Percentiles rank a stretch among this genome's conserved stretches.
phyloP scores from a whole-genome alignment of 2,888 invertebrate species.

The Drosophila longiperda region DNA sequence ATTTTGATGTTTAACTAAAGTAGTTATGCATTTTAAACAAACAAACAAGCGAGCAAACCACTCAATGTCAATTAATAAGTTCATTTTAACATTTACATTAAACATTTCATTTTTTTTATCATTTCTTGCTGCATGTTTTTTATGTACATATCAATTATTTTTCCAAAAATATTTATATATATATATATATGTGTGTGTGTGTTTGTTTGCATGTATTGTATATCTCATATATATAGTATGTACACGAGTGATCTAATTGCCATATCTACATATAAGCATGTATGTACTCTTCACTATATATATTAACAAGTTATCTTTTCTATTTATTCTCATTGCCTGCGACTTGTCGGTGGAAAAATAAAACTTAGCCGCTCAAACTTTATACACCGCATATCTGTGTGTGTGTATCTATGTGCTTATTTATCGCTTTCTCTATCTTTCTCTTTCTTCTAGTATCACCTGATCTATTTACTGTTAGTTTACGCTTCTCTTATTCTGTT shows the following conservation, averaged over 20 bases:
- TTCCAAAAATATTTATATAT: constrained; percentile 65
- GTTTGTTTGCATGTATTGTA: constrained; percentile 11
- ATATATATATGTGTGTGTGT: constrained; percentile 16
- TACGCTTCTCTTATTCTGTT: constrained; percentile 12
- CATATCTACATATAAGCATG: constrained; percentile 32
- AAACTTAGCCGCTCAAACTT: constrained; percentile 39
- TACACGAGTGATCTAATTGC: constrained; percentile 55
- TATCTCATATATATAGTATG: constrained; percentile 34
- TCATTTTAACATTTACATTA: constrained; percentile 54
- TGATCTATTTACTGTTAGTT: constrained; percentile 19
- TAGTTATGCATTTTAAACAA: constrained; percentile 33
- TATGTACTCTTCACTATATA: constrained; percentile 17
- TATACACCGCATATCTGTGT: constrained; percentile 6
- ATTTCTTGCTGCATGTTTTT: constrained; percentile 27
- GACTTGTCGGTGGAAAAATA: constrained; percentile 71
- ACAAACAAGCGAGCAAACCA: constrained; percentile 46
- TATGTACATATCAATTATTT: constrained; percentile 32
- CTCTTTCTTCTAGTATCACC: constrained; percentile 5
- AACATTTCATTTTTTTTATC: constrained; percentile 28
- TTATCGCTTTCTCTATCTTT: neutral
- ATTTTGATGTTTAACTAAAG: constrained; percentile 40
- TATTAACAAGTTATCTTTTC: constrained; percentile 28
- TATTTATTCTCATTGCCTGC: constrained; percentile 48
- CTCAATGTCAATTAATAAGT: constrained; percentile 21
- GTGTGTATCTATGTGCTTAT: constrained; percentile 1